Evolutionary conservation across 64 coral and sea anemone species (phyloP), one percentile per base, ranked within the genome.

Genomic region (Hydrozoanthus tunicans): DNA sequence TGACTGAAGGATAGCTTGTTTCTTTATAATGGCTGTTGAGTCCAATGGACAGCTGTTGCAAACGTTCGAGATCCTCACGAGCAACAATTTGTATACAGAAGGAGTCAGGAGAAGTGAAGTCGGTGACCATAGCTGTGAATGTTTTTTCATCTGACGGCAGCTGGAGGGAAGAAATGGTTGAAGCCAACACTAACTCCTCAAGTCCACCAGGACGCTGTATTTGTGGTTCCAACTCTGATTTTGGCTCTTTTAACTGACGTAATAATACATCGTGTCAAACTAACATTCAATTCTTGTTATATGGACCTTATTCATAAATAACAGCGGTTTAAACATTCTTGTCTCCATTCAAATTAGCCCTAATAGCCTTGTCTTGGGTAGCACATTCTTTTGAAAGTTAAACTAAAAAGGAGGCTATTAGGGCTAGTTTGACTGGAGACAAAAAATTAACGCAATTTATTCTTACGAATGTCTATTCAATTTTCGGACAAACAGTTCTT

Each of bases 31-130:
- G 92, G 1, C 53, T 5, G 55, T 93, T 91, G 59, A 96, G 86
- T 24, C 85, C 69, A 13, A 75, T 52, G 58, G 78, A 74, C 7
- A 94, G 92, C 14, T 79, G 66, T 3, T 89, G 55, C 25, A 94
- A 32, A 5, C 61, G 80, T 24, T 90, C 59, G 4, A 90, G 92
- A 63, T 86, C 92, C 72, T 97, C 92, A 61, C 3, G 88, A 56
- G 78, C 69, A 58, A 79, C 58, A 55, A 97, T 25, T 55, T 97
- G 95, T 24, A 97, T 85, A 54, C 90, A 91, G 62, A 97, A 77
- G 15, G 27, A 25, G 13, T 73, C 27, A 24, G 92, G 95, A 20
- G 95, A 94, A 2, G 70, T 89, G 32, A 92, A 74, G 25, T 92
- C 61, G 0, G 95, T 94, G 17, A 94, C 51, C 73, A 92, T 89